Evolutionary conservation across 2,888 invertebrate species (phyloP), one percentile per base, ranked within the genome.

Genomic region (Liposcelis brunnea): DNA sequence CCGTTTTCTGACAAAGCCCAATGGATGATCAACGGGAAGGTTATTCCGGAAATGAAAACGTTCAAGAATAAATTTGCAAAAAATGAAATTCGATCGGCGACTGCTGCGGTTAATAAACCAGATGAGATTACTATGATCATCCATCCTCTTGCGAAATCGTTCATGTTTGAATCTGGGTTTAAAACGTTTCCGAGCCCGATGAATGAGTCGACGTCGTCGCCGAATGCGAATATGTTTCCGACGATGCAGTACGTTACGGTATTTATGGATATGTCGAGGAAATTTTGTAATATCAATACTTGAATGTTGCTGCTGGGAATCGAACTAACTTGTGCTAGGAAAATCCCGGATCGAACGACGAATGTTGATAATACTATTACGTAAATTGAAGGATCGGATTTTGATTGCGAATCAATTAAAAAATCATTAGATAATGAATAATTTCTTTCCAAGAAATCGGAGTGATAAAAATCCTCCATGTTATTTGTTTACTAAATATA

Each of bases 1-100:
- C 63, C 63, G 2, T 53, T 34, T 1, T 51, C 43, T 11, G 56
- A 54, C 60, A 61, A 61, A n/a, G 56, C 51, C 63, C 62, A 64
- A 47, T 60, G 60, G 16, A 63, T 56, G 6, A 60, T 33, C 2
- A 64, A 44, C 0, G 63, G 63, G 46, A 60, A 58, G 31, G 59
- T 43, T 5, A 61, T 4, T 1, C 55, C 56, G 2, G 58, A 53
- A 8, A 59, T 50, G 1, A 63, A 15, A 0, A 54, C 43, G 4
- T 56, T 56, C 32, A 55, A 52, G 33, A 53, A 49, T 31, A 55
- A 50, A 47, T 50, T 56, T 2, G 52, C 59, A n/a, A 59, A 38
- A 11, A 58, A 50, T 34, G 58, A 57, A 14, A 58, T 50, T 47
- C 63, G 53, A 8, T 61, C 63, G 1, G 55, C 55, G 16, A 60